Evolutionary conservation across 2,888 invertebrate genomes (phyloP).

Genomic region (Hyles lineata): DNA sequence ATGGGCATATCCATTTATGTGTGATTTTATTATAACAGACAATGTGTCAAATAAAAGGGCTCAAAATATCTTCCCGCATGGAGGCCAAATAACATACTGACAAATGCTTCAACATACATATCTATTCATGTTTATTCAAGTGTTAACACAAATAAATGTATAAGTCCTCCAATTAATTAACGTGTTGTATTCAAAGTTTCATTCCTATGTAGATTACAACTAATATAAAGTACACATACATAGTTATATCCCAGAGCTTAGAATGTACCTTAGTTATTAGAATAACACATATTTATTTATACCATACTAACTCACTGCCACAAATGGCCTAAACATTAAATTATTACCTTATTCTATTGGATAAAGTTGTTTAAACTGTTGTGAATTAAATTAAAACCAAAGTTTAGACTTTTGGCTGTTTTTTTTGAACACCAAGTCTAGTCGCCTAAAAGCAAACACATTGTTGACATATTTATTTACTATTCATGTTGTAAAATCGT

Average conservation of each 20-base stretch:
- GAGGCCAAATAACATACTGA: conserved; percentile 40
- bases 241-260: conserved; percentile 51
- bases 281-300: conserved; percentile 23
- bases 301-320: conserved; percentile 66
- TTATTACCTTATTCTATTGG: conserved; percentile 49
- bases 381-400: conserved; percentile 71
- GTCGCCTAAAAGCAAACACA: conserved; percentile 69
- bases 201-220: not conserved
- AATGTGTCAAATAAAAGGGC: conserved; percentile 37
- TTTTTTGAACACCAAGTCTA: conserved; percentile 68
- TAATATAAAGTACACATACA: conserved; percentile 25
- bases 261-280: conserved; percentile 39
- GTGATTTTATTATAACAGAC: conserved; percentile 16
- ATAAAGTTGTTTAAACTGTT: conserved; percentile 59
- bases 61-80: conserved; percentile 55
- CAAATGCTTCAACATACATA: conserved; percentile 31
- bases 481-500: conserved; percentile 57
- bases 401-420: conserved; percentile 74
- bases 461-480: conserved; percentile 67
- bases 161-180: not conserved
- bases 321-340: conserved; percentile 68
- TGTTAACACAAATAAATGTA: conserved; percentile 6
- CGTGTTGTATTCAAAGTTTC: not conserved
- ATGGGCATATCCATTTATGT: conserved; percentile 24
- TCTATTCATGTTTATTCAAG: not conserved